phyloP scores from a whole-genome alignment of 2,888 invertebrate genomes.

The Eristalis arbustorum region DNA sequence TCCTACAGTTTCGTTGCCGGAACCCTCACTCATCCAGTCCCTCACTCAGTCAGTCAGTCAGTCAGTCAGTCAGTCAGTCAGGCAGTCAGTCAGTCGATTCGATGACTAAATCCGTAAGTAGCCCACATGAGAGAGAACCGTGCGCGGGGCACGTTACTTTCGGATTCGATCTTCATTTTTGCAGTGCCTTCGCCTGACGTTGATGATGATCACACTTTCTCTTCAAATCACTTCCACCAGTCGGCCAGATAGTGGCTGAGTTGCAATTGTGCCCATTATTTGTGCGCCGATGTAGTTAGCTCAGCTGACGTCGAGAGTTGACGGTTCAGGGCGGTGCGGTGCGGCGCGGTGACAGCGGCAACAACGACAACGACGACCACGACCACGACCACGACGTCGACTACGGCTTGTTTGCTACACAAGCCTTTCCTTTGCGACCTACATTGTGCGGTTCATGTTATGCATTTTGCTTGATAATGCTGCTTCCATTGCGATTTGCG shows the following conservation, averaged over 20 bases:
- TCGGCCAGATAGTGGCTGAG: background rate
- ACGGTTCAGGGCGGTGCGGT: background rate
- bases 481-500: constrained; percentile 4
- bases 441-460: constrained; percentile 30
- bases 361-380: background rate
- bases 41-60: too few relatives aligned
- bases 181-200: background rate
- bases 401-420: background rate
- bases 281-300: too few relatives aligned
- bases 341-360: background rate
- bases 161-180: background rate
- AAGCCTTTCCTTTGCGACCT: constrained; percentile 42
- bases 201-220: background rate
- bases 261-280: background rate
- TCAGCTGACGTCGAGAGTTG: too few relatives aligned
- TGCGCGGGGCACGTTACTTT: background rate
- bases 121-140: background rate
- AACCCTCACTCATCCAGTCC: too few relatives aligned
- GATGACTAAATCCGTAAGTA: background rate
- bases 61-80: too few relatives aligned
- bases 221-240: background rate
- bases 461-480: constrained; percentile 32
- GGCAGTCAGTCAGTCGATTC: background rate
- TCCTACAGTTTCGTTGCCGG: too few relatives aligned
- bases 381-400: background rate